Conservation (phyloP, 2,113 vertebrate genomes). For the Hassar affinis region DNA sequence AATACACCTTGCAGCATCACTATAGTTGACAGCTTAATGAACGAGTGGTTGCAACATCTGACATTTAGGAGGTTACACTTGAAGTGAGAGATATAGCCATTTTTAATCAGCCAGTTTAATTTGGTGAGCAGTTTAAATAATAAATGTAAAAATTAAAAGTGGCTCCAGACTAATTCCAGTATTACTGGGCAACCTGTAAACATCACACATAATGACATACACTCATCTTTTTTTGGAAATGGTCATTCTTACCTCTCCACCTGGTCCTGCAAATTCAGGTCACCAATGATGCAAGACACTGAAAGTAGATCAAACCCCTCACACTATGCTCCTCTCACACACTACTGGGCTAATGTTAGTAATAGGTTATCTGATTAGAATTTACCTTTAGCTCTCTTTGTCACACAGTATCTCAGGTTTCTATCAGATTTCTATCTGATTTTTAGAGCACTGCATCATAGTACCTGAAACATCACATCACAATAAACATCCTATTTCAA, state of each 20-base stretch:
- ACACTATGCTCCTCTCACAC: not conserved
- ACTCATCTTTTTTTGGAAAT: conserved; percentile 1
- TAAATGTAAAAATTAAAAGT: not conserved
- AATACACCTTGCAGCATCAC: not conserved
- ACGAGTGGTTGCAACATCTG: not conserved
- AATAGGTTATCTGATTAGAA: not conserved
- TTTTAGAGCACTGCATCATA: not conserved
- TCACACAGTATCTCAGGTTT: not conserved
- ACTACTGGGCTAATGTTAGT: not conserved
- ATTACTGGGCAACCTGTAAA: not conserved
- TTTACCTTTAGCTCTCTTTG: not conserved
- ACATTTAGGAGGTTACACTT: not conserved
- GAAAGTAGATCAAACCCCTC: conserved; percentile 9
- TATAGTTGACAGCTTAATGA: not conserved
- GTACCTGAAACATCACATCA: not conserved
- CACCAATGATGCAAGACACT: not conserved
- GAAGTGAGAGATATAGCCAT: not conserved
- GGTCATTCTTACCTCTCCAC: conserved; percentile 15
- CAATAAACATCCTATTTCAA: not conserved
- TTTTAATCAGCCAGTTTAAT: not conserved
- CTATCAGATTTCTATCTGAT: not conserved
- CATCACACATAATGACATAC: not conserved
- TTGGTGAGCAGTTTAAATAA: not conserved
- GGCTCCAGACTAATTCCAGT: not conserved
- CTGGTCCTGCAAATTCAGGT: not conserved